Base-by-base conservation (phyloP, 2,113 vertebrate species). In the Rhinogobius similis region DNA sequence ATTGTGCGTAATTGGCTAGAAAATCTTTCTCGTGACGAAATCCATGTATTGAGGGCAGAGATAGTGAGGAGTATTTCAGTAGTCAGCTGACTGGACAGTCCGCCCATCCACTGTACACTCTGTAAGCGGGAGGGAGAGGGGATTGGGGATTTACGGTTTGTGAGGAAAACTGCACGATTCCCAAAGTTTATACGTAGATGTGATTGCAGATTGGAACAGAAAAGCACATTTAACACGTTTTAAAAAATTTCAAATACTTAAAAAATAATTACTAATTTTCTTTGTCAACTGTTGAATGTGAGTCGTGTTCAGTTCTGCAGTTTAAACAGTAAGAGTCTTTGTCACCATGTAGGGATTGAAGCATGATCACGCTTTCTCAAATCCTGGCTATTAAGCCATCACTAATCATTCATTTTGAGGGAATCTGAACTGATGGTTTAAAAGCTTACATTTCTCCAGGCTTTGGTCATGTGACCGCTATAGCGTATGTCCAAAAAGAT, bases 21-120 rank as follows among this genome's bases (percentile, higher is more conserved):
- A 82, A 82, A 71, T 46, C 70, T 72, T 68, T 64, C 56, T 50
- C 53, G 76, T 79, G 86, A 86, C 70, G 73, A 68, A 71, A 73
- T 39, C 26, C 79, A 12, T 65, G 77, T 32, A 79, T 56, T 29
- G 82, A 79, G 78, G 76, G 68, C 59, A 58, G 78, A 79, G 68
- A 78, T 5, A 73, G 78, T 79, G 82, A 23, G 79, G 78, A 73
- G 75, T 69, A 61, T 76, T 83, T 76, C n/a, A 79, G 78, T 44
- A 41, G 63, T 88, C 86, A 89, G 86, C 83, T 87, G 86, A 88
- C 85, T 71, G 79, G 50, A 73, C 62, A 82, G 43, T 74, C 86
- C 80, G 85, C 86, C 86, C 83, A 79, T 29, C 58, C 27, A 61
- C 29, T 61, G 8, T 1, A 62, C 52, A 27, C 53, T 27, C 24